These are phyloP conservation scores for Lampropteryx suffumata DNA, from an alignment of 2,888 invertebrate genomes.

Conservation along the genomic window DNA sequence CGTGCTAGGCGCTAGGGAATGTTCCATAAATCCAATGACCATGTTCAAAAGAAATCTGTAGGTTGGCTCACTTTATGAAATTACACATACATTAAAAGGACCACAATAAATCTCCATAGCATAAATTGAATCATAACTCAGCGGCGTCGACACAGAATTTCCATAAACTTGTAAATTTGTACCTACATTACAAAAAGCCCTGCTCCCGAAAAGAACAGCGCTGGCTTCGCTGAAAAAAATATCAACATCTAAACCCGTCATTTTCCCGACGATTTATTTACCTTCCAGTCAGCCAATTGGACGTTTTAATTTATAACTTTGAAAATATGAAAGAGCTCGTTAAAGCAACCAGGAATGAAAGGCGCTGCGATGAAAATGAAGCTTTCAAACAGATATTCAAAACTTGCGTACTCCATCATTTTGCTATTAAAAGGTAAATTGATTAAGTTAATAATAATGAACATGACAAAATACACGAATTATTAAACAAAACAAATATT, in stretches of 20 bases:
- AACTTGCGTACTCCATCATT: constrained; percentile 46
- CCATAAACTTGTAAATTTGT: constrained; percentile 36
- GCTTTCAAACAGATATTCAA: constrained; percentile 51
- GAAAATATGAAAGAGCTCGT: constrained; percentile 56
- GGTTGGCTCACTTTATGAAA: constrained; percentile 17
- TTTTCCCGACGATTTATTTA: constrained; percentile 34
- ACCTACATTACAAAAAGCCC: constrained; percentile 21
- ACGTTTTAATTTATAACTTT: constrained; percentile 59
- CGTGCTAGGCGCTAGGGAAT: too few relatives aligned
- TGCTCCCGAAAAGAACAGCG: constrained; percentile 29
- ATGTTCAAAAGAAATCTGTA: constrained; percentile 5
- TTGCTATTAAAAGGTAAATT: constrained; percentile 49
- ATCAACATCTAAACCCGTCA: constrained; percentile 27
- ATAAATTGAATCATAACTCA: constrained; percentile 40
- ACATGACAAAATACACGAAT: background rate
- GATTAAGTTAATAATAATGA: constrained; percentile 17
- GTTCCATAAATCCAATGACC: background rate
- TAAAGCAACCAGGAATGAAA: constrained; percentile 42
- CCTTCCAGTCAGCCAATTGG: constrained; percentile 58
- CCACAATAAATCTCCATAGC: constrained; percentile 35
- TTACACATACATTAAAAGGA: constrained; percentile 22
- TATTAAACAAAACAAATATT: constrained; percentile 22
- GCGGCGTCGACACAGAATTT: constrained; percentile 33
- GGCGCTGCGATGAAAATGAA: constrained; percentile 46
- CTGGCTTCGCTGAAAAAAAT: constrained; percentile 28